Base-by-base conservation (phyloP, 2,113 vertebrate genomes). In the Tragelaphus scriptus region DNA sequence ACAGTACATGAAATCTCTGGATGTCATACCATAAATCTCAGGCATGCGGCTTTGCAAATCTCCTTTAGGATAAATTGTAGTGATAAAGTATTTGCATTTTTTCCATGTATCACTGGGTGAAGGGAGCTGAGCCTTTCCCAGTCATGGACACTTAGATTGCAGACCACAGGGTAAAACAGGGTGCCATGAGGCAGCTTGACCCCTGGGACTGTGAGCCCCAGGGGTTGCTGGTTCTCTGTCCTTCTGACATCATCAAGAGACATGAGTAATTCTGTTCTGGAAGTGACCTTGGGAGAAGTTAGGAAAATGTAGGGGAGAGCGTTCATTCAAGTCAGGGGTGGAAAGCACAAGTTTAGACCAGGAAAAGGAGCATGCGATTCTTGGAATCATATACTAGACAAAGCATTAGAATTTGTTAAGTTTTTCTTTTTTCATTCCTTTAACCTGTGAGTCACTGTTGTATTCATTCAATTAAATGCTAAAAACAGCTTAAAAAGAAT, bases 11-110 rank as follows among this genome's bases (percentile, higher is more conserved):
- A 97, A 97, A 98, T 61, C 7, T 93, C 96, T 96, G 96, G 94
- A 97, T 98, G 86, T 91, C 92, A 90, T 47, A 91, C 95, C 86
- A 55, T 98, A 98, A 98, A 98, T 98, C 97, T 98, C 88, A 77
- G 65, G 91, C 63, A 36, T 40, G 91, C 3, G 7, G 96, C 94
- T 98, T 98, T 98, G 96, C 92, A 97, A 93, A 94, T 95, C 91
- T 87, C 96, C 65, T 97, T 55, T 96, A 98, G 97, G 91, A 96
- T 98, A 98, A 94, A 98, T 97, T 81, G 97, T 92, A 98, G 97
- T 97, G 97, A 97, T 82, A 97, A 93, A 65, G 91, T 85, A 90
- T 98, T 96, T 97, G 96, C 88, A 96, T 97, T 98, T 97, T 93
- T 97, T 96, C 65, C 0, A 0, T 81, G 63, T 93, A 82, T 47